Percentiles rank a stretch among this genome's conserved stretches.
Evolutionary conservation across 2,888 invertebrate species (phyloP).

Genomic region (Noctua comes): DNA sequence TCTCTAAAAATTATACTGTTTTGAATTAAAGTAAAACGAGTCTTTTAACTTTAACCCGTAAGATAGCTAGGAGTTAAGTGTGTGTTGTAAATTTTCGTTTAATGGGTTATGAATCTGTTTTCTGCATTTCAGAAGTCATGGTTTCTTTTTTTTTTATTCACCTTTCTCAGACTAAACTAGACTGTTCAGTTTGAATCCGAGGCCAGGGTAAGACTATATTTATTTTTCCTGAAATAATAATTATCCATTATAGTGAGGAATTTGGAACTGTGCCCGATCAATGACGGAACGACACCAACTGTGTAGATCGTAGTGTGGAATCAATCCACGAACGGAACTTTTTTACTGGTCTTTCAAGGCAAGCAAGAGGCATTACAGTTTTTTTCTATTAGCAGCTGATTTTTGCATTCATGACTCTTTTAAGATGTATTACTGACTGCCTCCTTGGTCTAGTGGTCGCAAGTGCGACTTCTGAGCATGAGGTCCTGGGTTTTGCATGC

Average conservation of each 20-base stretch:
- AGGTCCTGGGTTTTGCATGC: too few relatives aligned
- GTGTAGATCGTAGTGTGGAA: neutral
- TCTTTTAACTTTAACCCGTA: neutral
- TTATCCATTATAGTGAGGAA: constrained; percentile 27
- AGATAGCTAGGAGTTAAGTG: neutral
- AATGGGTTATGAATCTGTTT: neutral
- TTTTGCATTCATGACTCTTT: neutral
- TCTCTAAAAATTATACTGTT: neutral
- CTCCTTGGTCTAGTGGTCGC: too few relatives aligned
- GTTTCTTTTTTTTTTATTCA: neutral
- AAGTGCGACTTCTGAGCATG: too few relatives aligned
- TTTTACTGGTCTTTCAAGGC: constrained; percentile 2
- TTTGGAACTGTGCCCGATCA: constrained; percentile 52
- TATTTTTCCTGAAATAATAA: constrained; percentile 35
- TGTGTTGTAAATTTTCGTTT: neutral
- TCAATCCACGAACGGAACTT: neutral
- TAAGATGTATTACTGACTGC: neutral
- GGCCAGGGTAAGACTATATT: constrained; percentile 28
- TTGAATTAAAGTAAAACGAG: too few relatives aligned
- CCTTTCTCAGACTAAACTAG: neutral
- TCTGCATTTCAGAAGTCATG: neutral
- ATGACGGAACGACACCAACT: constrained; percentile 1
- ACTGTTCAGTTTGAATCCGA: constrained; percentile 16
- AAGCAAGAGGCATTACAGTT: neutral
- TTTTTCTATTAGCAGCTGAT: neutral